Conservation (phyloP, 2,113 vertebrate genomes). For the Sardina pilchardus region DNA sequence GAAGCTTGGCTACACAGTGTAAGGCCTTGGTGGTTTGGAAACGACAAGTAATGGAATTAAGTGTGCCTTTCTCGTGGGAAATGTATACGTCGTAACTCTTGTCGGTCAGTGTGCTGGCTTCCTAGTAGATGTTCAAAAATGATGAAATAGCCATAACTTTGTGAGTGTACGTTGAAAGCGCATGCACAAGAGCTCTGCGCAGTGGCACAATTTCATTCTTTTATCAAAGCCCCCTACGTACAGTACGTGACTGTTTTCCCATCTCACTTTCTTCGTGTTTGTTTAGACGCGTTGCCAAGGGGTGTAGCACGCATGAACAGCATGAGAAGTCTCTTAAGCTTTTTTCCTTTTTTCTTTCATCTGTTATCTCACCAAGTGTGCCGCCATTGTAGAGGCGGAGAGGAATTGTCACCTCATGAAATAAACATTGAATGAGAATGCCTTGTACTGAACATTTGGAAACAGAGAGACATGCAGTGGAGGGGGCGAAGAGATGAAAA, state of each 20-base stretch:
- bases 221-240: no score
- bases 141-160: no score
- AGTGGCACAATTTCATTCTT: no score
- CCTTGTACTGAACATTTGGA: background rate
- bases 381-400: background rate
- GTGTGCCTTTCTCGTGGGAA: background rate
- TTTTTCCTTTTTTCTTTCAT: background rate
- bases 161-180: no score
- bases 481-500: background rate
- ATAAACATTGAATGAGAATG: background rate
- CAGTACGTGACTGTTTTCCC: background rate
- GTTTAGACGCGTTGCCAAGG: background rate
- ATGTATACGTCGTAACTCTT: background rate
- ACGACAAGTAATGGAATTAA: background rate
- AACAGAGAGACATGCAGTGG: background rate
- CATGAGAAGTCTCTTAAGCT: background rate
- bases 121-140: no score
- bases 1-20: background rate
- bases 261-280: background rate
- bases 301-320: background rate
- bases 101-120: no score
- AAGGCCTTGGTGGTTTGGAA: background rate
- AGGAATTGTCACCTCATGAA: background rate
- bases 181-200: no score
- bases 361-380: background rate